phyloP scores from a whole-genome alignment of 2,797 vertebrate species.

The Sphaeramia orbicularis region DNA sequence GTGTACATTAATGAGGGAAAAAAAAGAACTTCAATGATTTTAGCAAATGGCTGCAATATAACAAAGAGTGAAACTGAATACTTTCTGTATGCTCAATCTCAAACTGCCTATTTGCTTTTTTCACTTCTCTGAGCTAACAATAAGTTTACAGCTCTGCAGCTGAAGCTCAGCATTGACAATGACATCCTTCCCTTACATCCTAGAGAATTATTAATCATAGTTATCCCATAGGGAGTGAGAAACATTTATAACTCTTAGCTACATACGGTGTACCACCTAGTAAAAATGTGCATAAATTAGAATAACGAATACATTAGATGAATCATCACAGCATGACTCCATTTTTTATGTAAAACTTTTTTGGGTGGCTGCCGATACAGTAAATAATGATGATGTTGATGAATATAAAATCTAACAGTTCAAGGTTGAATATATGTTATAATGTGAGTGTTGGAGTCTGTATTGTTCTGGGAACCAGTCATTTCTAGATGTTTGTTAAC shows the following conservation, averaged over 20 bases:
- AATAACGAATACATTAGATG: slow-evolving; percentile 1
- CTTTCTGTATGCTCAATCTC: neutral
- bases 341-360: neutral
- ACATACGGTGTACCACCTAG: neutral
- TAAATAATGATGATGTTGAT: slow-evolving; percentile 12
- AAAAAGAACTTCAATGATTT: too few relatives aligned
- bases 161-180: slow-evolving; percentile 7
- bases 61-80: too few relatives aligned
- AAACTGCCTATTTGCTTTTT: slow-evolving; percentile 1
- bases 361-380: neutral
- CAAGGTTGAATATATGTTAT: too few relatives aligned
- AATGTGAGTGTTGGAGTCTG: too few relatives aligned
- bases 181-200: slow-evolving; percentile 25
- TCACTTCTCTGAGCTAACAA: slow-evolving; percentile 7
- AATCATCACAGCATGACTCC: slow-evolving; percentile 12
- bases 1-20: too few relatives aligned
- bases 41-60: too few relatives aligned
- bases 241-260: slow-evolving; percentile 11
- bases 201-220: slow-evolving; percentile 45
- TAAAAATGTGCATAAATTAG: slow-evolving; percentile 24
- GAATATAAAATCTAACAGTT: slow-evolving; percentile 2
- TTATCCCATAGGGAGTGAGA: slow-evolving; percentile 2
- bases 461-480: too few relatives aligned
- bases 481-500: too few relatives aligned
- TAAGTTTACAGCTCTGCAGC: neutral